A percentile compares a stretch with the other conserved stretches of the same genome.
phyloP scores from a whole-genome alignment of 2,888 invertebrate genomes.

The Mycalesis mineus region DNA sequence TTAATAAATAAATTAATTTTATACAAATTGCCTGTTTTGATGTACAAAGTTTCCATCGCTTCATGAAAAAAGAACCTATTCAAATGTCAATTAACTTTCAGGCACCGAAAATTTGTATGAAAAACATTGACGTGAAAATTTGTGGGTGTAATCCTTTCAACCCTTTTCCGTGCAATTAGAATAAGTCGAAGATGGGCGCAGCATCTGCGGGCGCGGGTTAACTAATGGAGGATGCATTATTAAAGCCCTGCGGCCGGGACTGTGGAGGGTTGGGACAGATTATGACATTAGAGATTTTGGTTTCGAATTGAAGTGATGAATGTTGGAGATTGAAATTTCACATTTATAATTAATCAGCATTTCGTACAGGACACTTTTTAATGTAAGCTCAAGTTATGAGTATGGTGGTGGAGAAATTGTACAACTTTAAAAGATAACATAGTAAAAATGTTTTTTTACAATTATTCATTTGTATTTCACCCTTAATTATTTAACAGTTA shows the following conservation, averaged over 20 bases:
- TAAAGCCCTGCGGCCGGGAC: conserved; percentile 52
- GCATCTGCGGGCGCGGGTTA: conserved; percentile 72
- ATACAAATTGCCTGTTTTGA: too few species aligned
- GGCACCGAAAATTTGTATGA: conserved; percentile 29
- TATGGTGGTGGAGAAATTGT: neutral
- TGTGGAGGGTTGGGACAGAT: conserved; percentile 66
- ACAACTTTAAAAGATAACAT: too few species aligned
- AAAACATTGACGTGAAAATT: conserved; percentile 31
- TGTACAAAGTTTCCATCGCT: neutral
- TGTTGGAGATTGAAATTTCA: conserved; percentile 18
- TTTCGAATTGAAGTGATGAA: conserved; percentile 31
- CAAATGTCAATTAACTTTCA: conserved; percentile 33
- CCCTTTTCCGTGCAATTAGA: conserved; percentile 66
- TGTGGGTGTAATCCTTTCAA: conserved; percentile 63
- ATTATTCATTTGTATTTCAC: too few species aligned
- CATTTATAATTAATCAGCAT: conserved; percentile 13
- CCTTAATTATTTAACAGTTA: too few species aligned
- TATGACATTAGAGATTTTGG: conserved; percentile 61
- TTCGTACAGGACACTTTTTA: neutral
- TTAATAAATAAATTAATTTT: too few species aligned
- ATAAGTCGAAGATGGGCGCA: conserved; percentile 62
- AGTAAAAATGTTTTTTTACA: too few species aligned
- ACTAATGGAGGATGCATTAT: conserved; percentile 77
- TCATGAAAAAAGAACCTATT: conserved; percentile 1
- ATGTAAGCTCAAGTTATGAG: neutral